Evolutionary conservation across 2,888 invertebrate genomes (phyloP), one percentile per base, ranked within the genome.

Genomic region (Poecilobothrus nobilitatus): DNA sequence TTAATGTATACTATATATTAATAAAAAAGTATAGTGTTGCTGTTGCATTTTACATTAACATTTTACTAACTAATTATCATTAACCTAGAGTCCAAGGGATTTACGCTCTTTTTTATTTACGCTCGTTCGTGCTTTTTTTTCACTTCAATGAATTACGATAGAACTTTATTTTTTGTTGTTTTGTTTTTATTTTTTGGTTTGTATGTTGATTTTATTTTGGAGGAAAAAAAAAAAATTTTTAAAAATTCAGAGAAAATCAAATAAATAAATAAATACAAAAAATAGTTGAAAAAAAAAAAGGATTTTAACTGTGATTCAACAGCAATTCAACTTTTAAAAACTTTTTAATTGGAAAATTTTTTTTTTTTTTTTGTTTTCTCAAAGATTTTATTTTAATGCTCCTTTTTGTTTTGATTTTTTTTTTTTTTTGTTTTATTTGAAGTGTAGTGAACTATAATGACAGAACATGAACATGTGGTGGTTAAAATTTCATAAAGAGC

Each of bases 21-120:
- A 18, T 15, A n/a, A 53, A 53, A 12, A 18, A 18, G 15, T 53
- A 18, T 4, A 6, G 6, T 53, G 15, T 53, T 53, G 53, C 53
- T 53, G 15, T 53, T 53, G 53, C 53, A 53, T 53, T 53, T 53
- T 53, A 53, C 15, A 53, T 53, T 53, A 53, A 53, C 53, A 18
- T 53, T 53, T 53, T 18, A n/a, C 53, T 53, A 53, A 53, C 53
- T 53, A 53, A 53, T 53, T 53, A 53, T 53, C 53, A 53, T 53
- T 53, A 53, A 53, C 15, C 18, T 53, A 53, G 53, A 53, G 53
- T 53, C 53, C 53, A 53, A 53, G 53, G 18, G 53, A 53, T 18
- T 53, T 53, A 53, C 53, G 53, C 53, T 53, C 15, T 15, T 53
- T 37, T 37, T 37, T 18, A 53, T 53, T 27, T 27, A 27, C 27